Percentiles rank a stretch among this genome's conserved stretches.
phyloP scores from a whole-genome alignment of 2,797 vertebrate species.

The Phataginus tetradactyla region DNA sequence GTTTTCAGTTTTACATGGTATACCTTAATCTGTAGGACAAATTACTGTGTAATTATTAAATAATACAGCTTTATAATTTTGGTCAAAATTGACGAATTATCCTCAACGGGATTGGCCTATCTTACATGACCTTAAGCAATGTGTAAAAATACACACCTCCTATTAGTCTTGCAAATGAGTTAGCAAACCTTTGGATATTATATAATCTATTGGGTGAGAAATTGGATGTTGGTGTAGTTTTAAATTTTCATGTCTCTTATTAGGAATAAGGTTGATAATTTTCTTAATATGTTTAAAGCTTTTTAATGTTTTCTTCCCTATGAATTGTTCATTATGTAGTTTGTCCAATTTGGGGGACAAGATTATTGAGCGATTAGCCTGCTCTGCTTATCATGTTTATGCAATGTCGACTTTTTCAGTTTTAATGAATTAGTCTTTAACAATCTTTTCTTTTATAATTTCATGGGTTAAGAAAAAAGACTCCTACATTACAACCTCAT shows the following conservation, averaged over 20 bases:
- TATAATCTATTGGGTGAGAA: not conserved
- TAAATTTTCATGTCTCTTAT: not conserved
- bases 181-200: not conserved
- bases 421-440: conserved; percentile 10
- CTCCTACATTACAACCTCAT: not conserved
- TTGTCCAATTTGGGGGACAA: rapidly evolving
- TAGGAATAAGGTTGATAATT: not conserved
- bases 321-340: not conserved
- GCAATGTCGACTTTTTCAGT: not conserved
- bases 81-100: not conserved
- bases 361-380: not conserved
- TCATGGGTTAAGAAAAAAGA: not conserved
- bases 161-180: not conserved
- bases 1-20: not conserved
- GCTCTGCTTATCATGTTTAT: not conserved
- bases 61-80: not conserved
- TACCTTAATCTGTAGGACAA: not conserved
- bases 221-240: not conserved
- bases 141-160: not conserved
- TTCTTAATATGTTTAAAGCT: not conserved
- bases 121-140: not conserved
- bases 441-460: not conserved
- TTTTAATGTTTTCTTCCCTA: not conserved
- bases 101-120: not conserved
- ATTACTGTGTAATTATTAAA: no score